Conservation (phyloP, 2,797 vertebrate genomes). For the Tangara arthus region DNA sequence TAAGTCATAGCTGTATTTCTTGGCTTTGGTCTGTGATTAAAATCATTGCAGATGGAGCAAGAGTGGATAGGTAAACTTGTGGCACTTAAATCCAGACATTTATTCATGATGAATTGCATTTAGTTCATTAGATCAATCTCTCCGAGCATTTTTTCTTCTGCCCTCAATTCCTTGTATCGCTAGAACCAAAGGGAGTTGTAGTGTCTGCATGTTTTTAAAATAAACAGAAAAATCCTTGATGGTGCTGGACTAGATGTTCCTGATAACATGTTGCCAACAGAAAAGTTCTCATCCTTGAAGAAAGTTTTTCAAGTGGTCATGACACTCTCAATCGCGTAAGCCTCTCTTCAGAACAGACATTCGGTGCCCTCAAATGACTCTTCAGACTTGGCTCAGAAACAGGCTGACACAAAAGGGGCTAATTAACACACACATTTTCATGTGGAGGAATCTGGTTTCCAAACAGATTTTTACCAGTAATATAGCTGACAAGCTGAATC, state of each 20-base stretch:
- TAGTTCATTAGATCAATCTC: neutral
- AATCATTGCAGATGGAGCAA: neutral
- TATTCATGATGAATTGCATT: neutral
- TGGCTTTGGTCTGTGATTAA: neutral
- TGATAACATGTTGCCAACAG: slow-evolving; percentile 62
- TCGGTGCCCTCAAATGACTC: slow-evolving; percentile 56
- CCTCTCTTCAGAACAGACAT: slow-evolving; percentile 48
- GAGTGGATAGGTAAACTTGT: slow-evolving; percentile 22
- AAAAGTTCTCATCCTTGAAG: slow-evolving; percentile 68
- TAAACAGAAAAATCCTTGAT: slow-evolving; percentile 66
- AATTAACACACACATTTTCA: slow-evolving; percentile 60
- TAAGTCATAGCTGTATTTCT: neutral
- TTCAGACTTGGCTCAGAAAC: slow-evolving; percentile 60
- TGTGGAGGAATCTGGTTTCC: slow-evolving; percentile 68
- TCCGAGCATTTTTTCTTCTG: neutral
- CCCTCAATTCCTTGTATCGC: slow-evolving; percentile 2
- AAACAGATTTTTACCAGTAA: slow-evolving; percentile 64
- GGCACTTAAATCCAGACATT: neutral
- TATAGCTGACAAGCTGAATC: slow-evolving; percentile 59
- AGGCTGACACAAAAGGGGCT: slow-evolving; percentile 60
- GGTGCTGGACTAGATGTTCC: slow-evolving; percentile 62
- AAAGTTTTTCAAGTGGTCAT: slow-evolving; percentile 66
- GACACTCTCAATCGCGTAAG: slow-evolving; percentile 54
- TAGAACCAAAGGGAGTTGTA: slow-evolving; percentile 32
- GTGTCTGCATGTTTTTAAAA: slow-evolving; percentile 63